Conservation (phyloP, 2,888 invertebrate species). For the Diarsia dahlii region DNA sequence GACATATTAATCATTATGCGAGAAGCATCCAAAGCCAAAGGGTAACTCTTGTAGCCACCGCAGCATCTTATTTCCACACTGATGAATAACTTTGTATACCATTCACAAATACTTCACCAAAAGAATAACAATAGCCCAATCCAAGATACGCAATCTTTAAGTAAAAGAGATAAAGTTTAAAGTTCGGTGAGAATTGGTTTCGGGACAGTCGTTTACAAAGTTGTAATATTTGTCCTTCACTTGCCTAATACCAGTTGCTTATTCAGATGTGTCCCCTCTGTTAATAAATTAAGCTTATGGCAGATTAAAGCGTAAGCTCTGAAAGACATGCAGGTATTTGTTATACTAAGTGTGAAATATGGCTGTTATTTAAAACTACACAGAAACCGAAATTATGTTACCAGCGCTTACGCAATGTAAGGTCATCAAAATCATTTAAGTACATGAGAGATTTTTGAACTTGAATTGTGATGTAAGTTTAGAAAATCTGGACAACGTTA, state of each 20-base stretch:
- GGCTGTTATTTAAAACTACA: constrained; percentile 43
- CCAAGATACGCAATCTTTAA: constrained; percentile 1
- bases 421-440: constrained; percentile 52
- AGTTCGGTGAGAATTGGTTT: constrained; percentile 3
- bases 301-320: constrained; percentile 75
- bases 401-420: constrained; percentile 51
- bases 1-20: constrained; percentile 71
- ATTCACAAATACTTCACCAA: constrained; percentile 60
- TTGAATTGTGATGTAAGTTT: neutral
- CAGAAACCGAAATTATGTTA: constrained; percentile 40
- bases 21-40: constrained; percentile 68
- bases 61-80: constrained; percentile 76
- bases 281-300: constrained; percentile 83
- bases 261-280: constrained; percentile 80
- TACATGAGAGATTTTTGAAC: constrained; percentile 18
- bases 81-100: constrained; percentile 69
- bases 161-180: neutral
- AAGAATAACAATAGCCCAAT: neutral
- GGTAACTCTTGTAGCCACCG: constrained; percentile 69
- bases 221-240: constrained; percentile 68
- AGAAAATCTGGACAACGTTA: no score
- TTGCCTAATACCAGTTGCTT: constrained; percentile 80
- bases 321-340: constrained; percentile 61
- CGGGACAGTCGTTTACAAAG: neutral
- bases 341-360: constrained; percentile 56